Evolutionary conservation across 2,888 invertebrate genomes (phyloP).

Genomic region (Macrophya alboannulata): DNA sequence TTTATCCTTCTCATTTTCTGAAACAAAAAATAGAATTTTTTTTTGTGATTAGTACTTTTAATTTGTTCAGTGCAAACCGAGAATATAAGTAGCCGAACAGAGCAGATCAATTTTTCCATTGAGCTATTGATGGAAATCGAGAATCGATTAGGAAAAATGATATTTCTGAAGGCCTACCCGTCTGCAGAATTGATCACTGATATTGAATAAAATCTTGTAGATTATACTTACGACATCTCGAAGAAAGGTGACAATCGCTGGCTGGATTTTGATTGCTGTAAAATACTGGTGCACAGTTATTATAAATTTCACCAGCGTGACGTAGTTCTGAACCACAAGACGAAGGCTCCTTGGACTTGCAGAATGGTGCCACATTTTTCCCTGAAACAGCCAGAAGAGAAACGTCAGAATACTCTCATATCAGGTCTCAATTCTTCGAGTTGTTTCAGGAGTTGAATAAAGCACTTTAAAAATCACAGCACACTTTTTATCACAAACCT

Average conservation of each 20-base stretch:
- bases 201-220: not conserved
- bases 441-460: too few relatives aligned
- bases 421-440: not conserved
- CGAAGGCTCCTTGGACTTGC: conserved; percentile 59
- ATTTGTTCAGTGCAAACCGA: too few relatives aligned
- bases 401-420: not conserved
- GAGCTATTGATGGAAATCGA: not conserved
- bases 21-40: not conserved
- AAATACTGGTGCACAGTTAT: conserved; percentile 70
- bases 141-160: not conserved
- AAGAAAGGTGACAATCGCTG: conserved; percentile 62
- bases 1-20: not conserved
- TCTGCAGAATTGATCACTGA: not conserved
- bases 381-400: conserved; percentile 61
- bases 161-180: not conserved
- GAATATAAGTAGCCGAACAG: too few relatives aligned
- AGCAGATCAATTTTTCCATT: too few relatives aligned
- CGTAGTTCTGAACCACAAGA: conserved; percentile 67
- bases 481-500: conserved; percentile 59
- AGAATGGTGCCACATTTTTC: conserved; percentile 70
- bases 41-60: not conserved
- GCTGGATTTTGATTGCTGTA: conserved; percentile 61
- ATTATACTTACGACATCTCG: conserved; percentile 73
- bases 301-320: not conserved
- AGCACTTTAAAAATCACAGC: not conserved